Evolutionary conservation across 2,113 vertebrate genomes (phyloP).

Genomic region (Hymenochirus boettgeri): DNA sequence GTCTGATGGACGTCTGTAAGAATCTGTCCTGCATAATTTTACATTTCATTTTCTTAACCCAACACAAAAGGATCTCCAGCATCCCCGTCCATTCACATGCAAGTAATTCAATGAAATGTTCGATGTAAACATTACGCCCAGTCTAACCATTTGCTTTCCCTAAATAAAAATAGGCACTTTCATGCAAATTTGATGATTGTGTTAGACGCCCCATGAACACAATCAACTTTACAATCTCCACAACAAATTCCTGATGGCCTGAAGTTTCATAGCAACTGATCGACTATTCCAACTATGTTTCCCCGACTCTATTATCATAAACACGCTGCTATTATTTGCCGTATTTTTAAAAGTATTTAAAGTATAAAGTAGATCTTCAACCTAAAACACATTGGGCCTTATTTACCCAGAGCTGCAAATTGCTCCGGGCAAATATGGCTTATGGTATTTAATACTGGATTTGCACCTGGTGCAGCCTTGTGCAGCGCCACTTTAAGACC

Average conservation of each 20-base stretch:
- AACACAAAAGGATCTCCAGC: too few relatives aligned
- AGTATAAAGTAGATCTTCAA: too few relatives aligned
- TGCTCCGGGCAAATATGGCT: too few relatives aligned
- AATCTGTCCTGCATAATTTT: too few relatives aligned
- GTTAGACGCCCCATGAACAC: background rate
- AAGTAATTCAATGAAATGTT: background rate
- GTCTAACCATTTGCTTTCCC: too few relatives aligned
- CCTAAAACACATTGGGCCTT: too few relatives aligned
- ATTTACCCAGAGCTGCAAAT: too few relatives aligned
- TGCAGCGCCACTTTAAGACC: too few relatives aligned
- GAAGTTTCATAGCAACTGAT: slow-evolving; percentile 1
- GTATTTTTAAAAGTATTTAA: background rate
- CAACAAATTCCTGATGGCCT: slow-evolving; percentile 22
- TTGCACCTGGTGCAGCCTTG: too few relatives aligned
- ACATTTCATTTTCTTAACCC: too few relatives aligned
- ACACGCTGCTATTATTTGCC: background rate
- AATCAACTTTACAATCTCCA: background rate
- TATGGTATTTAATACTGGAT: too few relatives aligned
- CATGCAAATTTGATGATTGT: background rate
- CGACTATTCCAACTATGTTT: background rate
- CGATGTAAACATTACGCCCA: background rate
- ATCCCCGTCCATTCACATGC: background rate
- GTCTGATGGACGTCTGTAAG: too few relatives aligned
- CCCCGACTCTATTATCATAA: background rate
- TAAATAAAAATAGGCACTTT: background rate